Percentiles rank a stretch among this genome's conserved stretches.
Evolutionary conservation across 2,797 vertebrate genomes (phyloP).

Genomic region (Basileuterus tristriatus): DNA sequence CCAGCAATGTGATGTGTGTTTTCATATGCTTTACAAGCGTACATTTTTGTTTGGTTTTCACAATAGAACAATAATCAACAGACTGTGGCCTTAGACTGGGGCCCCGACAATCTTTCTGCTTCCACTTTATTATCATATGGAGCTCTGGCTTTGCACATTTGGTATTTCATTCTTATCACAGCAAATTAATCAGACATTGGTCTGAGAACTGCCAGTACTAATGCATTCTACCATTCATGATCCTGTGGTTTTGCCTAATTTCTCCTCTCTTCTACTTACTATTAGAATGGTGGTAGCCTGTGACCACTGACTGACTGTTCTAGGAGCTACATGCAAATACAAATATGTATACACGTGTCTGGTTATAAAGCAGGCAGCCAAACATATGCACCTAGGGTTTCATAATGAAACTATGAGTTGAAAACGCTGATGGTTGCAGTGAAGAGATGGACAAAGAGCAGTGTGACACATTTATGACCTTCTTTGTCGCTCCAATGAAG

Average conservation of each 20-base stretch:
- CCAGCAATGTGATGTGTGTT: conserved; percentile 49
- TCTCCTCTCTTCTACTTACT: neutral
- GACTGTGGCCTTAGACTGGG: conserved; percentile 11
- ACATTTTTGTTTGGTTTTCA: conserved; percentile 48
- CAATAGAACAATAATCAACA: conserved; percentile 50
- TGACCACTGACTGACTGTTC: neutral
- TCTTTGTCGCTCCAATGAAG: neutral
- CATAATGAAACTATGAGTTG: neutral
- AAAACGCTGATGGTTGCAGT: neutral
- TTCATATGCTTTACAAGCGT: conserved; percentile 18
- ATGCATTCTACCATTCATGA: neutral
- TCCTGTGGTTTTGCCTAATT: neutral
- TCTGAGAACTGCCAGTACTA: neutral
- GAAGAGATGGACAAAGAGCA: neutral
- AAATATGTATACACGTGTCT: rapidly evolving
- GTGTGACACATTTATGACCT: neutral
- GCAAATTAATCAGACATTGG: neutral
- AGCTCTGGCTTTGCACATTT: conserved; percentile 11
- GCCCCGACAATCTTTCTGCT: neutral
- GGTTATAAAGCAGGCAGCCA: neutral
- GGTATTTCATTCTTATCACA: neutral
- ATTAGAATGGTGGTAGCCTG: neutral
- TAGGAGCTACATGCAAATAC: neutral
- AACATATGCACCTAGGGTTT: neutral
- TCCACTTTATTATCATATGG: neutral